Evolutionary conservation across 2,113 vertebrate genomes (phyloP), one percentile per base, ranked within the genome.

Genomic region (Siniperca chuatsi): DNA sequence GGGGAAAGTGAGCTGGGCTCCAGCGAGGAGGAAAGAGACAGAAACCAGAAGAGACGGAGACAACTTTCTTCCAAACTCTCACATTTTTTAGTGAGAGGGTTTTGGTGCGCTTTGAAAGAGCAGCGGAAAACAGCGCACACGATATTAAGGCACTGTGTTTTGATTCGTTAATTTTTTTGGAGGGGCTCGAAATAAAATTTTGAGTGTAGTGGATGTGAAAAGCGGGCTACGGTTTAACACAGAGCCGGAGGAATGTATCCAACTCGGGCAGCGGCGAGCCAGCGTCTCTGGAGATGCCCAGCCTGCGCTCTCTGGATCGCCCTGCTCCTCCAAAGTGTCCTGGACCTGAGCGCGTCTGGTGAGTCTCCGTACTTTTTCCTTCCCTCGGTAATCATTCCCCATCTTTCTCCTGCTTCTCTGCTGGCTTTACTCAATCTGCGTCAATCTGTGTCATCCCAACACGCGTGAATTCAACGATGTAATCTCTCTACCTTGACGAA

Each of bases 191-290:
- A 61, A 69, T 89, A 50, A 60, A 82, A 67, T 69, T 82, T 48
- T 70, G 82, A 54, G 62, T 54, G 48, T 55, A 80, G 92, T 95
- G 95, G 95, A 95, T 95, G 94, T 94, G 86, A 79, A 89, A 82
- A 92, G 67, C 79, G 76, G 81, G 55, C 29, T 54, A 60, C 81
- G 81, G 67, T 83, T 66, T 64, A 82, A 76, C 70, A 71, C 82
- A 92, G 77, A 90, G 79, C 91, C 85, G 91, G 88, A 94, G 94
- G 95, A 94, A 96, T 96, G 95, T 92, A 94, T 94, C 88, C 85
- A 85, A 92, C 48, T 82, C 86, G 94, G 93, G 88, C 79, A 85
- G 90, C 93, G 81, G 83, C 67, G 85, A 90, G 86, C 87, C 92
- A 83, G 84, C 84, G 88, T 88, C 82, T 82, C 23, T 79, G 84